These are phyloP conservation scores for Laticauda laticaudata DNA, from an alignment of 2,113 vertebrate genomes.

Conservation along the genomic window DNA sequence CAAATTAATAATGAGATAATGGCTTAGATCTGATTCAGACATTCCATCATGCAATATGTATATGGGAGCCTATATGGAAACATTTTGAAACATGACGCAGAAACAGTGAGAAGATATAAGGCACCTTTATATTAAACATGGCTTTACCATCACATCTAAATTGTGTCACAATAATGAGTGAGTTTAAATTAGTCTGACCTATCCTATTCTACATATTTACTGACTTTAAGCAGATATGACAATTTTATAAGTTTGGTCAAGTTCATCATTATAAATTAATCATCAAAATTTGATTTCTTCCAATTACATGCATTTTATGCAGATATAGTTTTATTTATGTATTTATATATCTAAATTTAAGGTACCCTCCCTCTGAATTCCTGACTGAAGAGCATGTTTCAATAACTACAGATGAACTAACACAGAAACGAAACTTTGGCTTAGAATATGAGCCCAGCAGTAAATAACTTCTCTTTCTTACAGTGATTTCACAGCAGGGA, in stretches of 20 bases:
- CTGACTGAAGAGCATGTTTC: constrained; percentile 4
- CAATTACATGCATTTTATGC: background rate
- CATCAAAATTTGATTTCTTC: background rate
- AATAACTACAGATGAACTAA: constrained; percentile 18
- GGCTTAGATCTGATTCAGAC: background rate
- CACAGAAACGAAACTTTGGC: constrained; percentile 15
- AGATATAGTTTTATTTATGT: background rate
- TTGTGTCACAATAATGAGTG: background rate
- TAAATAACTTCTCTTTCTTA: constrained; percentile 33
- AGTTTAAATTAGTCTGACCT: background rate
- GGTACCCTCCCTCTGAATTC: constrained; percentile 27
- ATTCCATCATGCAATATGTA: background rate
- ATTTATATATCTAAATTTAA: constrained; percentile 21
- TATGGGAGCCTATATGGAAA: background rate
- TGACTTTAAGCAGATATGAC: background rate
- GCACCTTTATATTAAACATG: background rate
- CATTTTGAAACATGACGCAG: background rate
- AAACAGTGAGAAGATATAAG: background rate
- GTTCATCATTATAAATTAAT: background rate
- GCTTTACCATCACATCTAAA: background rate
- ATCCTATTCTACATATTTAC: background rate
- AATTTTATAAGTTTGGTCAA: background rate
- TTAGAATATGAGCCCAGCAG: constrained; percentile 14
- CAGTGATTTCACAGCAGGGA: constrained; percentile 46
- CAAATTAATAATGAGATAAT: background rate